Evolutionary conservation across 2,888 invertebrate genomes (phyloP).

Genomic region (Volucella inflata): DNA sequence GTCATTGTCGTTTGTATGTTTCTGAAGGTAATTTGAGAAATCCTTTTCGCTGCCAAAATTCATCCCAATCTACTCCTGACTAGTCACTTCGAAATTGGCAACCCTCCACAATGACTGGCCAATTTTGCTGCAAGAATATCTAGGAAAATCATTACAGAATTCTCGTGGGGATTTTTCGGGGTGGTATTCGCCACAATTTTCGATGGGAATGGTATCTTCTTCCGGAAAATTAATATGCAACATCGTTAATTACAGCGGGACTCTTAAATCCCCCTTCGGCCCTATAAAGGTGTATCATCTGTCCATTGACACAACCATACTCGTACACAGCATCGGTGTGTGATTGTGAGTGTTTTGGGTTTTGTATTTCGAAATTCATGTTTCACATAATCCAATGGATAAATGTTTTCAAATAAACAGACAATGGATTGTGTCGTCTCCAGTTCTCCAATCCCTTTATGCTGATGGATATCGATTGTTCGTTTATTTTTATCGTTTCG

Average conservation of each 20-base stretch:
- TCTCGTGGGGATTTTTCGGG: slow-evolving; percentile 6
- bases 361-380: slow-evolving; percentile 13
- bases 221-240: slow-evolving; percentile 43
- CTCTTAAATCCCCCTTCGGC: slow-evolving; percentile 38
- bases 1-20: too few species aligned
- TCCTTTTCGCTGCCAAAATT: too few species aligned
- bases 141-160: slow-evolving; percentile 46
- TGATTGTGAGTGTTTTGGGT: slow-evolving; percentile 19
- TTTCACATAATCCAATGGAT: slow-evolving; percentile 50
- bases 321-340: neutral
- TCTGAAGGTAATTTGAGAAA: too few species aligned
- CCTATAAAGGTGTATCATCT: neutral
- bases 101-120: too few species aligned
- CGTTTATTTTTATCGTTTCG: slow-evolving; percentile 41
- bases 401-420: slow-evolving; percentile 47
- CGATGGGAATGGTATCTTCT: slow-evolving; percentile 1
- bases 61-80: too few species aligned
- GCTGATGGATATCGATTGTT: slow-evolving; percentile 25
- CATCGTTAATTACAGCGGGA: slow-evolving; percentile 59
- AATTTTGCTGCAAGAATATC: too few species aligned
- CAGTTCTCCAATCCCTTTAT: slow-evolving; percentile 3
- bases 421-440: slow-evolving; percentile 3
- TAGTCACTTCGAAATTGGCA: too few species aligned
- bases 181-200: neutral
- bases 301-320: too few species aligned